A percentile compares a stretch with the other conserved stretches of the same genome.
phyloP scores from a whole-genome alignment of 1,140 invertebrate genomes.

The Drosophila pruinosa region DNA sequence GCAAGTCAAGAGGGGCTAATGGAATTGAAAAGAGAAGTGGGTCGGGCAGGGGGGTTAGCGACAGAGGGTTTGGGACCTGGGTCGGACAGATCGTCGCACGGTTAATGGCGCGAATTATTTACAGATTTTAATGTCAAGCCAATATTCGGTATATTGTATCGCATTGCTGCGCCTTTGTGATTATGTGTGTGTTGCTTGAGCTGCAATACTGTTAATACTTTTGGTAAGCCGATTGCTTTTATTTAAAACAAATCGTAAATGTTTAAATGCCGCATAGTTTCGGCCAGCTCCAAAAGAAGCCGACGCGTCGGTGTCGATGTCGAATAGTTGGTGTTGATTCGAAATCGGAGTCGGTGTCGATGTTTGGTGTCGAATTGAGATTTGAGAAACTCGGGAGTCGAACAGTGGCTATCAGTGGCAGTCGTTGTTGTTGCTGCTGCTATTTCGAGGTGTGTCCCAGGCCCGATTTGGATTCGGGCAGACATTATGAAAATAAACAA shows the following conservation, averaged over 20 bases:
- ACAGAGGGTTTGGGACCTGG: background rate
- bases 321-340: background rate
- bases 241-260: constrained; percentile 78
- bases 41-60: constrained; percentile 17
- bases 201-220: constrained; percentile 54
- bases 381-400: constrained; percentile 26
- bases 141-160: constrained; percentile 53
- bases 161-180: constrained; percentile 65
- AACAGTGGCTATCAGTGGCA: constrained; percentile 73
- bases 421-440: constrained; percentile 43
- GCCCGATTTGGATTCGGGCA: constrained; percentile 38
- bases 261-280: constrained; percentile 74
- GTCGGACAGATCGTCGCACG: constrained; percentile 62
- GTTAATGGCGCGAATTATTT: constrained; percentile 78
- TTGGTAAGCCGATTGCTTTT: constrained; percentile 65
- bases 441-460: constrained; percentile 65
- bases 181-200: constrained; percentile 37
- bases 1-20: constrained; percentile 51
- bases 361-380: constrained; percentile 11
- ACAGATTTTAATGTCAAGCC: constrained; percentile 76
- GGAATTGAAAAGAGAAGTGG: constrained; percentile 14
- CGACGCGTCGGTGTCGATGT: constrained; percentile 33
- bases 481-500: constrained; percentile 75
- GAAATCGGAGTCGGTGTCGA: background rate
- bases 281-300: constrained; percentile 41